phyloP scores from a whole-genome alignment of 2,113 vertebrate species.

The Megaceryle maxima region DNA sequence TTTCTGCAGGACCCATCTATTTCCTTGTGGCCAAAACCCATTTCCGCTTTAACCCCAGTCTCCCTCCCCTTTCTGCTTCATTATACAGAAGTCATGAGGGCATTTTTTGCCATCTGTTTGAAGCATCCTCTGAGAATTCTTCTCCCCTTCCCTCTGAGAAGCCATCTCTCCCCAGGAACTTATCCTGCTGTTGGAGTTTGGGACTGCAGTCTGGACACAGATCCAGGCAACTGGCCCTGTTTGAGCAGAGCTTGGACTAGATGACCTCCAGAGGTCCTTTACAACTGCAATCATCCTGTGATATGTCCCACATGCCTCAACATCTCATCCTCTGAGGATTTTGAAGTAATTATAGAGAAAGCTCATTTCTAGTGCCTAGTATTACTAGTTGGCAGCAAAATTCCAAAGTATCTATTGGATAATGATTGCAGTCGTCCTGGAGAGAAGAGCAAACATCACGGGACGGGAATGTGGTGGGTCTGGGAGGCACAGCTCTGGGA shows the following conservation, averaged over 20 bases:
- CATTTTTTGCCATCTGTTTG: neutral
- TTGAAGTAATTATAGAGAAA: neutral
- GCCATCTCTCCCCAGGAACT: neutral
- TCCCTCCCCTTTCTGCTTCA: neutral
- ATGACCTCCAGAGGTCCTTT: neutral
- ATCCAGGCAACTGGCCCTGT: neutral
- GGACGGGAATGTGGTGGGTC: neutral
- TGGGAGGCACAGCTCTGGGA: slow-evolving; percentile 16
- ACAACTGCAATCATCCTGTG: neutral
- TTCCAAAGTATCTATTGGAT: neutral
- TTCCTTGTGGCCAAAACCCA: neutral
- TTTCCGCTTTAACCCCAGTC: neutral
- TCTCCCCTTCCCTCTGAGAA: neutral
- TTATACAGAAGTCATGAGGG: neutral
- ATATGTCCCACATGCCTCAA: neutral
- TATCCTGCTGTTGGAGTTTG: neutral
- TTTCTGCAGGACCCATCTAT: neutral
- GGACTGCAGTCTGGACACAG: neutral
- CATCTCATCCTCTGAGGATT: neutral
- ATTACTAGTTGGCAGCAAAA: neutral
- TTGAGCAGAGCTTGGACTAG: neutral
- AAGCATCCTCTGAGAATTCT: neutral
- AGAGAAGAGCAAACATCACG: neutral
- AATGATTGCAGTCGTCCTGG: neutral
- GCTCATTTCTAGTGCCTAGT: neutral